Conservation (phyloP, 1,140 invertebrate genomes). For the Listronotus oregonensis region DNA sequence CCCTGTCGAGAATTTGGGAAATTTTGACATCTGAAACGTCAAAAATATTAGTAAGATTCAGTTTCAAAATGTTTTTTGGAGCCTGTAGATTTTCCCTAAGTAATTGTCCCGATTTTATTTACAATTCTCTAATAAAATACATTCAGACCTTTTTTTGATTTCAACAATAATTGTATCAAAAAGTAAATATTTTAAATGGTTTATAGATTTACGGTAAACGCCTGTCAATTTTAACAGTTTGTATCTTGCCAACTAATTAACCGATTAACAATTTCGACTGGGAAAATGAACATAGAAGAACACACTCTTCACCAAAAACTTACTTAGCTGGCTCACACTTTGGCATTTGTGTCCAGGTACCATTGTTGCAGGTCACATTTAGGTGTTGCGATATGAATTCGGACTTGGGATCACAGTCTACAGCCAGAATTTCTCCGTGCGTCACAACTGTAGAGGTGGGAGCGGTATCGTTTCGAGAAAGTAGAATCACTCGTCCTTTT, state of each 20-base stretch:
- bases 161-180: too few species aligned
- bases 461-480: constrained; percentile 62
- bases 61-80: background rate
- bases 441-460: constrained; percentile 70
- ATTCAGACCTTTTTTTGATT: too few species aligned
- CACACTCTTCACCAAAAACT: background rate
- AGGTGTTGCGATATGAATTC: constrained; percentile 80
- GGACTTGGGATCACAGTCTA: constrained; percentile 85
- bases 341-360: constrained; percentile 93
- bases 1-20: constrained; percentile 89
- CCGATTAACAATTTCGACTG: too few species aligned
- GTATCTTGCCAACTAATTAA: too few species aligned
- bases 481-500: constrained; percentile 75
- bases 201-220: too few species aligned
- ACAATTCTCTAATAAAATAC: too few species aligned
- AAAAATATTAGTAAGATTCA: background rate
- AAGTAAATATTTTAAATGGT: too few species aligned
- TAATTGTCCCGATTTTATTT: too few species aligned
- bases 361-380: constrained; percentile 87
- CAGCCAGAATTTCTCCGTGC: constrained; percentile 83
- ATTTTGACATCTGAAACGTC: constrained; percentile 69
- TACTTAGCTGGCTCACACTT: constrained; percentile 53
- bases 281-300: too few species aligned
- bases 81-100: too few species aligned
- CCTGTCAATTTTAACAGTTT: too few species aligned